Evolutionary conservation across 2,797 vertebrate species (phyloP).

Genomic region (Hyperoplus lanceolatus): DNA sequence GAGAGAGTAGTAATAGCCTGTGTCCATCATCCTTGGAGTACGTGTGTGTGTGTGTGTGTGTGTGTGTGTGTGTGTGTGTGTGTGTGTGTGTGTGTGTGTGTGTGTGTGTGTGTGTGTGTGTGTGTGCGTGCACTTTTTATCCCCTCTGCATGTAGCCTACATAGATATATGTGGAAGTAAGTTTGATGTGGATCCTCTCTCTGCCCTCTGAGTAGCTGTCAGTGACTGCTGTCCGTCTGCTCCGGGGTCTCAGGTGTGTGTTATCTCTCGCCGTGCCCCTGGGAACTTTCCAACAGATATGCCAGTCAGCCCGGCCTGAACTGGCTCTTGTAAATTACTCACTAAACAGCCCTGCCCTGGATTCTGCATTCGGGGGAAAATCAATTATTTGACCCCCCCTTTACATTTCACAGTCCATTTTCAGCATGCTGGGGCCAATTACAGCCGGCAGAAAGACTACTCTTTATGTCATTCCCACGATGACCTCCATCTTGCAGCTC

Average conservation of each 20-base stretch:
- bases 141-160: slow-evolving; percentile 51
- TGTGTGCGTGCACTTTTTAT: slow-evolving; percentile 16
- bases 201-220: slow-evolving; percentile 70
- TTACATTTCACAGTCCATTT: slow-evolving; percentile 88
- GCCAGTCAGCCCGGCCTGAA: slow-evolving; percentile 79
- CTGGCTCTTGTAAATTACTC: slow-evolving; percentile 85
- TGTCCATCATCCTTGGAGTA: slow-evolving; percentile 67
- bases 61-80: slow-evolving; percentile 31
- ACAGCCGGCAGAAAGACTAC: slow-evolving; percentile 84
- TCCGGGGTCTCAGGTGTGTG: slow-evolving; percentile 85
- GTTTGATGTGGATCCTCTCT: slow-evolving; percentile 78
- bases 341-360: slow-evolving; percentile 85
- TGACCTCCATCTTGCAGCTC: slow-evolving; percentile 82
- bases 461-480: slow-evolving; percentile 84
- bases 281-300: slow-evolving; percentile 82
- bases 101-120: slow-evolving; percentile 28
- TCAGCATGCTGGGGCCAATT: slow-evolving; percentile 87
- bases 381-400: slow-evolving; percentile 87
- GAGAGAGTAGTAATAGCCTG: slow-evolving; percentile 71
- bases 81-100: slow-evolving; percentile 23
- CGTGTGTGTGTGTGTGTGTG: slow-evolving; percentile 19
- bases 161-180: slow-evolving; percentile 63
- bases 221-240: slow-evolving; percentile 78
- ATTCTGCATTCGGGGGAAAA: slow-evolving; percentile 85
- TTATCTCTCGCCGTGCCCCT: slow-evolving; percentile 81